These are phyloP conservation scores for Peromyscus leucopus DNA, from an alignment of 2,113 vertebrate genomes.

Conservation along the genomic window DNA sequence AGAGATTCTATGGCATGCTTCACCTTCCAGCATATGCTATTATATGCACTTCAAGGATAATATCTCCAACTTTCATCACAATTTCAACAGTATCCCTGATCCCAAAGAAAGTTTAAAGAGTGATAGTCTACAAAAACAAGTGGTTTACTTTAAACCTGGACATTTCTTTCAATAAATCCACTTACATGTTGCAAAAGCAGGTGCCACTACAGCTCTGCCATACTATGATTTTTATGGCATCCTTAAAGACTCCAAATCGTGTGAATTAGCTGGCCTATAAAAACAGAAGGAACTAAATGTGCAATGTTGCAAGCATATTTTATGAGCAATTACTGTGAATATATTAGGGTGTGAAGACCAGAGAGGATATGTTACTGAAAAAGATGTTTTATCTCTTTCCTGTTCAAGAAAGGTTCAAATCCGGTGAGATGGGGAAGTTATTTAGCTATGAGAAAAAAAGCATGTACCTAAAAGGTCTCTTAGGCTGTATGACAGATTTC, in stretches of 20 bases:
- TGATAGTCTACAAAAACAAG: neutral
- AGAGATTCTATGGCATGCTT: neutral
- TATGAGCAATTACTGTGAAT: slow-evolving; percentile 46
- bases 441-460: neutral
- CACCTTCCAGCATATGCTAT: neutral
- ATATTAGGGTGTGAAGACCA: neutral
- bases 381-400: neutral
- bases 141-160: slow-evolving; percentile 32
- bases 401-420: slow-evolving; percentile 28
- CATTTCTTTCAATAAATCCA: slow-evolving; percentile 53
- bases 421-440: neutral
- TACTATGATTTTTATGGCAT: slow-evolving; percentile 55
- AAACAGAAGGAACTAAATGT: slow-evolving; percentile 31
- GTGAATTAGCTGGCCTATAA: slow-evolving; percentile 67
- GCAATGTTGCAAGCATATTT: neutral
- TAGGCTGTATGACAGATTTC: neutral
- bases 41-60: neutral
- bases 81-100: neutral
- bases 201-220: slow-evolving; percentile 48
- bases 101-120: neutral
- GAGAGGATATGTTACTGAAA: neutral
- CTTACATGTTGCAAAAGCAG: slow-evolving; percentile 7
- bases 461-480: neutral
- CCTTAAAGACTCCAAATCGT: slow-evolving; percentile 67
- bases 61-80: neutral